Base-by-base conservation (phyloP, 2,888 invertebrate species). In the Campoplex capitator region DNA sequence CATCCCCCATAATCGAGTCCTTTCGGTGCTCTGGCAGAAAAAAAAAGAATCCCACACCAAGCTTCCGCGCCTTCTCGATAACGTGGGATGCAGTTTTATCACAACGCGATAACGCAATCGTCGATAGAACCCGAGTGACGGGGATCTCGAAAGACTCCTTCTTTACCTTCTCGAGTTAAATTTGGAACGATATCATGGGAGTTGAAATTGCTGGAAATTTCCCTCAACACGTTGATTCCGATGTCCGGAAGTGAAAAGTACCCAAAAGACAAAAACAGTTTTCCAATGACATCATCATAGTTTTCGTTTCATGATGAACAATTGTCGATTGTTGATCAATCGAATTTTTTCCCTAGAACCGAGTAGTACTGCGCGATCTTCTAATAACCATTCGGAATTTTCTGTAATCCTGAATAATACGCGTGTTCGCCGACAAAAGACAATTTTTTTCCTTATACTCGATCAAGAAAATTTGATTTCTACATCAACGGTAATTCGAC, bases 1-100 rank as follows among this genome's bases (percentile, higher is more conserved):
- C 3, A 28, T 28, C 28, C 58, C 65, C 65, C 56, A 73, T 83
- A 11, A 88, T 71, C 13, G 23, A 35, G 4, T 83, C 85, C 58
- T 83, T 81, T 11, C 84, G 80, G 16, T 87, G 1, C 16, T 4
- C 65, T 4, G 48, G 35, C 65, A 2, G 48, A n/a, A 35, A 67
- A 65, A n/a, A n/a, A 23, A 56, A 56, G 3, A 38, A 3, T 4
- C 13, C 32, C 0, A 28, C 28, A 7, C 13, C 42, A 16, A 6
- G 16, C 13, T 70, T 79, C n/a, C 58, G 16, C 58, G 32, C 32
- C 58, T 71, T 71, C 13, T 71, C 79, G 71, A 79, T 58, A n/a
- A 54, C 8, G 56, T 62, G 0, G 35, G 23, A 28, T 23, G 3
- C 45, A 13, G 45, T 70, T n/a, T 58, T 71, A 71, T 71, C 79